These are phyloP conservation scores for Myopa tessellatipennis DNA, from an alignment of 2,888 invertebrate species.

Conservation along the genomic window DNA sequence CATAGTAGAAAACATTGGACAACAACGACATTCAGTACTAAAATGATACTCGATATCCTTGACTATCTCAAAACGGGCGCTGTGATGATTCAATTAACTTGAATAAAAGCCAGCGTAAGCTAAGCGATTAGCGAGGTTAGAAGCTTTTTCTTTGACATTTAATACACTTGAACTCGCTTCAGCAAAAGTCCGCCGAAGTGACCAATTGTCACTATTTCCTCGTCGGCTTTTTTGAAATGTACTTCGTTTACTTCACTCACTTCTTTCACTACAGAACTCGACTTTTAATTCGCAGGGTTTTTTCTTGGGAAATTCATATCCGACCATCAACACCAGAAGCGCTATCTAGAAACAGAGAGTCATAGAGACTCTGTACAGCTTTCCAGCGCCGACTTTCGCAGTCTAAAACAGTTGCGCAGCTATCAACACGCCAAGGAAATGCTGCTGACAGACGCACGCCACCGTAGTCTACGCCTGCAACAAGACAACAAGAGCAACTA, in stretches of 20 bases:
- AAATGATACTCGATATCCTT: constrained; percentile 1
- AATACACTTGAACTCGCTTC: neutral
- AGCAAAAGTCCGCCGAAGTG: too few relatives aligned
- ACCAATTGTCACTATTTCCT: neutral
- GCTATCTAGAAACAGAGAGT: constrained; percentile 50
- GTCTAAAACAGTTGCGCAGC: constrained; percentile 61
- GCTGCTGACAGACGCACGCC: constrained; percentile 59
- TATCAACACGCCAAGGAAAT: constrained; percentile 63
- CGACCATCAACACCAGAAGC: constrained; percentile 63
- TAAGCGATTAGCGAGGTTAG: neutral
- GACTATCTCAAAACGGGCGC: neutral
- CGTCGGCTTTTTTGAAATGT: neutral
- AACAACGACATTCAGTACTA: too few relatives aligned
- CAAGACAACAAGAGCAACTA: constrained; percentile 50
- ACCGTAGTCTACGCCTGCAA: constrained; percentile 56
- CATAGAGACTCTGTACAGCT: constrained; percentile 53
- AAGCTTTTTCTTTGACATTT: constrained; percentile 3
- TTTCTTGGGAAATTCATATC: constrained; percentile 67
- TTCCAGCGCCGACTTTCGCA: constrained; percentile 60
- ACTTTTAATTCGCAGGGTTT: constrained; percentile 58
- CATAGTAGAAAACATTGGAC: too few relatives aligned
- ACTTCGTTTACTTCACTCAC: neutral
- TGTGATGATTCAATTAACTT: neutral
- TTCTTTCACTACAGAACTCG: neutral
- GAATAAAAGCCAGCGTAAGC: neutral